These are phyloP conservation scores for Tetropium fuscum DNA, from an alignment of 2,888 invertebrate species.

Conservation along the genomic window DNA sequence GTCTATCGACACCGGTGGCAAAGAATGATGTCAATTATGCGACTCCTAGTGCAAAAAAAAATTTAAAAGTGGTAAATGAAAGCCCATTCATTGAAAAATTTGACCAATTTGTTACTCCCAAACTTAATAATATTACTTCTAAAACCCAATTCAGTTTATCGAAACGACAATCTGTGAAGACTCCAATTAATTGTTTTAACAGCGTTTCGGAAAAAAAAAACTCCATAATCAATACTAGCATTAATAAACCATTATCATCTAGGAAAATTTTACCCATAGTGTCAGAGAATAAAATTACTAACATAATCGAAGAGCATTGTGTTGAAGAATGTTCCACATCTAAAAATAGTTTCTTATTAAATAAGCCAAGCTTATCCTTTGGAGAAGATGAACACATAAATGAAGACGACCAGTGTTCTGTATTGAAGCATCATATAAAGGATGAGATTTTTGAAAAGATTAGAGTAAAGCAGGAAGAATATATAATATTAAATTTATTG, in stretches of 20 bases:
- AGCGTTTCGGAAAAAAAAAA: not conserved
- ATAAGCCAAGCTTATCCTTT: not conserved
- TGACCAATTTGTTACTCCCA: conserved; percentile 39
- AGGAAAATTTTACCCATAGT: too few species aligned
- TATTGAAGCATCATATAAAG: conserved; percentile 6
- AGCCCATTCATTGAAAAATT: conserved; percentile 20
- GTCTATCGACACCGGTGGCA: conserved; percentile 37
- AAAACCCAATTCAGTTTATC: conserved; percentile 40
- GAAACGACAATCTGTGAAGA: conserved; percentile 36
- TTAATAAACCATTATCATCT: not conserved
- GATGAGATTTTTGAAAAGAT: conserved; percentile 65
- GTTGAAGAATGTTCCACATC: too few species aligned
- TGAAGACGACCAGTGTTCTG: conserved; percentile 16
- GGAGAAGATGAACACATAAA: conserved; percentile 12
- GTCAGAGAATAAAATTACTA: too few species aligned
- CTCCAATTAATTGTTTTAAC: conserved; percentile 29
- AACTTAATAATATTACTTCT: conserved; percentile 36
- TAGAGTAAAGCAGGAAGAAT: conserved; percentile 78
- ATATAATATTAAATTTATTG: conserved; percentile 79
- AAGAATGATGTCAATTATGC: conserved; percentile 1
- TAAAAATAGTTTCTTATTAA: too few species aligned
- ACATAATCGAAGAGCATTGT: too few species aligned
- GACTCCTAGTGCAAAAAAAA: not conserved
- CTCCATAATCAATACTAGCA: not conserved
- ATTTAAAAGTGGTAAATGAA: conserved; percentile 8